phyloP scores from a whole-genome alignment of 2,797 vertebrate species.

The Prionace glauca region DNA sequence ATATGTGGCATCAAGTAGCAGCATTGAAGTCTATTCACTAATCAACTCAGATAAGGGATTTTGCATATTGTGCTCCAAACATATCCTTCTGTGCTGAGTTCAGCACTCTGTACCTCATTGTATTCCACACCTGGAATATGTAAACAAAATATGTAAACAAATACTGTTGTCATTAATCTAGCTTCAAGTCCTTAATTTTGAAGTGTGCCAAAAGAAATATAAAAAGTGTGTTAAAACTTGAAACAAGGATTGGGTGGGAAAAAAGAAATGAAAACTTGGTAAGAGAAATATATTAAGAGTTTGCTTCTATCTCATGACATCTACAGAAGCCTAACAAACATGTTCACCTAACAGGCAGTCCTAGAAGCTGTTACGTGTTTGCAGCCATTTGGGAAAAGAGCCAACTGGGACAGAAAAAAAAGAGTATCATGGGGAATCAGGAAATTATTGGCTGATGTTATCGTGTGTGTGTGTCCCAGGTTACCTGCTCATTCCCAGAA shows the following conservation, averaged over 20 bases:
- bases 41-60: neutral
- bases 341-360: neutral
- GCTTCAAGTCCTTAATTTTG: neutral
- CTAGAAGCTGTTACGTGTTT: neutral
- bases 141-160: neutral
- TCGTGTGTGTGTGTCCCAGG: neutral
- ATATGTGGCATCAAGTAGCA: neutral
- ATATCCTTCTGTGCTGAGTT: neutral
- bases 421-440: neutral
- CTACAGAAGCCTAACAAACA: neutral
- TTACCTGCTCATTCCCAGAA: neutral
- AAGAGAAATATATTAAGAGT: neutral
- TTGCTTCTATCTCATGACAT: neutral
- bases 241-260: neutral
- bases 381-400: conserved; percentile 5
- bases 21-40: neutral
- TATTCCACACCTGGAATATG: neutral
- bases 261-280: neutral
- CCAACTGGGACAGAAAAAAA: neutral
- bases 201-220: neutral
- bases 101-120: neutral
- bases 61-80: neutral
- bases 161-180: too few relatives aligned
- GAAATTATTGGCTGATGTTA: neutral
- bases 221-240: neutral